Percentiles rank a stretch among this genome's conserved stretches.
phyloP scores from a whole-genome alignment of 2,888 invertebrate genomes.

The Drosophila fungiperda region DNA sequence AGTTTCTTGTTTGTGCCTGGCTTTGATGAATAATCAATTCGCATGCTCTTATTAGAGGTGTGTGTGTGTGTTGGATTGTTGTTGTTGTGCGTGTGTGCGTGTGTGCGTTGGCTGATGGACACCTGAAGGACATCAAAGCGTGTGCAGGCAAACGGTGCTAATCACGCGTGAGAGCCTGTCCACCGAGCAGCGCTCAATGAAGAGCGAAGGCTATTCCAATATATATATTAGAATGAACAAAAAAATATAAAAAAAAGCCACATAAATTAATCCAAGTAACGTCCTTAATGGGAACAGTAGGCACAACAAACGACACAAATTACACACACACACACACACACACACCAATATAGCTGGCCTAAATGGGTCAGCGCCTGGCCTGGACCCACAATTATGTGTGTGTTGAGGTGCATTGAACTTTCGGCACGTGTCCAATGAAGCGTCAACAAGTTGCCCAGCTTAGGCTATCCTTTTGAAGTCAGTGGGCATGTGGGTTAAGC shows the following conservation, averaged over 20 bases:
- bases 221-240: conserved; percentile 7
- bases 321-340: conserved; percentile 10
- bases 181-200: conserved; percentile 42
- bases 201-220: conserved; percentile 48
- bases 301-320: neutral
- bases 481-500: conserved; percentile 60
- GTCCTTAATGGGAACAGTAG: conserved; percentile 27
- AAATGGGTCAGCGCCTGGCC: conserved; percentile 46
- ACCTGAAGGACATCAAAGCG: conserved; percentile 61
- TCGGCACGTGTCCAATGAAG: conserved; percentile 72
- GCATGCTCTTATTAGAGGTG: conserved; percentile 10
- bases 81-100: conserved; percentile 7
- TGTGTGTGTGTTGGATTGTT: conserved; percentile 1
- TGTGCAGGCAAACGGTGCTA: conserved; percentile 54
- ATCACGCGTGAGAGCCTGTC: conserved; percentile 72
- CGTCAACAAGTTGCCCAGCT: conserved; percentile 69
- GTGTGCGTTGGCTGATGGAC: conserved; percentile 26
- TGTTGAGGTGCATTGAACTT: conserved; percentile 72
- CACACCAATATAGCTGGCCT: neutral
- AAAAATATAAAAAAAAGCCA: conserved; percentile 4
- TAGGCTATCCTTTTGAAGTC: conserved; percentile 66
- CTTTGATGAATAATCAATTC: conserved; percentile 46
- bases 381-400: conserved; percentile 13
- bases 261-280: conserved; percentile 45
- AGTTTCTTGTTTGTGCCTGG: conserved; percentile 7